A percentile compares a stretch with the other conserved stretches of the same genome.
phyloP scores from a whole-genome alignment of 2,888 invertebrate genomes.

The Epinotia ramella region DNA sequence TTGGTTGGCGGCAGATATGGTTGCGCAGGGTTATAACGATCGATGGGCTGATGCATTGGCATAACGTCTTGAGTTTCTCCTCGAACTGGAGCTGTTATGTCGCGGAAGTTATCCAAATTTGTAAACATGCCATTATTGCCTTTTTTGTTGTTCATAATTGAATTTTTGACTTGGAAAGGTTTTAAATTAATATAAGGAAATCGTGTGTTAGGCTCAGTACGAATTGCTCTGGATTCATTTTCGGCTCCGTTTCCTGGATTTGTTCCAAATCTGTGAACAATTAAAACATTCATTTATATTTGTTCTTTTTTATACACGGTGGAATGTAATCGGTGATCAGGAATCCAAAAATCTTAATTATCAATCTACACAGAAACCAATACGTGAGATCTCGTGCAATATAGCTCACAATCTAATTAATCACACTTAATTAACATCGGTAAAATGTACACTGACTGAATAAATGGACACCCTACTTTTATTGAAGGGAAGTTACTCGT shows the following conservation, averaged over 20 bases:
- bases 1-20: conserved; percentile 74
- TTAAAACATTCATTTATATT: no score
- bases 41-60: conserved; percentile 63
- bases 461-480: no score
- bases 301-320: no score
- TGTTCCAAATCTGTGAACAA: conserved; percentile 70
- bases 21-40: conserved; percentile 82
- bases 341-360: no score
- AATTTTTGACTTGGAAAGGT: conserved; percentile 75
- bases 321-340: no score
- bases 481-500: no score
- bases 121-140: conserved; percentile 66
- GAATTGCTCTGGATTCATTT: conserved; percentile 80
- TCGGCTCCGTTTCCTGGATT: conserved; percentile 75
- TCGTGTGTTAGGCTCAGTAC: conserved; percentile 72
- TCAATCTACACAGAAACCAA: no score
- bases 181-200: conserved; percentile 79
- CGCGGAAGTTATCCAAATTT: conserved; percentile 70
- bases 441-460: no score
- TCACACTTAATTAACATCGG: no score
- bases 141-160: conserved; percentile 64
- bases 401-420: no score
- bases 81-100: conserved; percentile 70
- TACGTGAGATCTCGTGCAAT: no score
- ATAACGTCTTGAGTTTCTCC: conserved; percentile 76